Conservation (phyloP, 2,797 vertebrate genomes). For the Peromyscus aztecus region DNA sequence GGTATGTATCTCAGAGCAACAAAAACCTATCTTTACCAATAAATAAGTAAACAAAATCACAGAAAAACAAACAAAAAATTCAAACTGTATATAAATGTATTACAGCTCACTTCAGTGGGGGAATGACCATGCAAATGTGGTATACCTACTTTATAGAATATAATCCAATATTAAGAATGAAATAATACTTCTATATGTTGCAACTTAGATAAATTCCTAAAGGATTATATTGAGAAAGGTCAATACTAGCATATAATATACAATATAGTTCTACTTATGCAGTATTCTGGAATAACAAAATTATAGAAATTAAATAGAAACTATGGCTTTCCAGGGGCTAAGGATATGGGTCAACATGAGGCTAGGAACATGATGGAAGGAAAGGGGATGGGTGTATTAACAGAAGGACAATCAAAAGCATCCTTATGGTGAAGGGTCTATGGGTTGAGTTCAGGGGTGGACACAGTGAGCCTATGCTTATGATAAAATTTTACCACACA, state of each 20-base stretch:
- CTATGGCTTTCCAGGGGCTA: background rate
- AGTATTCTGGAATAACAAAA: background rate
- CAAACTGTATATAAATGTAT: background rate
- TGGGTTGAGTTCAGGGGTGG: background rate
- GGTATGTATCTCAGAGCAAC: slow-evolving; percentile 13
- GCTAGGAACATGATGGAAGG: background rate
- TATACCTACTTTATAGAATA: background rate
- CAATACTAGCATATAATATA: background rate
- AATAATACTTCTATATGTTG: background rate
- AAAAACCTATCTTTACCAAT: background rate
- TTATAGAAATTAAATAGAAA: slow-evolving; percentile 3
- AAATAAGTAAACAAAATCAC: background rate
- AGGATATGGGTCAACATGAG: background rate
- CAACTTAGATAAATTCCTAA: background rate
- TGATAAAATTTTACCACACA: background rate
- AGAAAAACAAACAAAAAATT: background rate
- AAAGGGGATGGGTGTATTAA: background rate
- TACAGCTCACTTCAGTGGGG: background rate
- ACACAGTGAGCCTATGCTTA: background rate
- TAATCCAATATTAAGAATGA: background rate
- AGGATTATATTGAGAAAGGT: background rate
- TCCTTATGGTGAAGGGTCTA: background rate
- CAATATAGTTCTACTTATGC: background rate
- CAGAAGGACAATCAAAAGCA: background rate
- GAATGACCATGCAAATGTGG: background rate